Evolutionary conservation across 2,888 invertebrate species (phyloP), one percentile per base, ranked within the genome.

Genomic region (Himalopsyche tibetana): DNA sequence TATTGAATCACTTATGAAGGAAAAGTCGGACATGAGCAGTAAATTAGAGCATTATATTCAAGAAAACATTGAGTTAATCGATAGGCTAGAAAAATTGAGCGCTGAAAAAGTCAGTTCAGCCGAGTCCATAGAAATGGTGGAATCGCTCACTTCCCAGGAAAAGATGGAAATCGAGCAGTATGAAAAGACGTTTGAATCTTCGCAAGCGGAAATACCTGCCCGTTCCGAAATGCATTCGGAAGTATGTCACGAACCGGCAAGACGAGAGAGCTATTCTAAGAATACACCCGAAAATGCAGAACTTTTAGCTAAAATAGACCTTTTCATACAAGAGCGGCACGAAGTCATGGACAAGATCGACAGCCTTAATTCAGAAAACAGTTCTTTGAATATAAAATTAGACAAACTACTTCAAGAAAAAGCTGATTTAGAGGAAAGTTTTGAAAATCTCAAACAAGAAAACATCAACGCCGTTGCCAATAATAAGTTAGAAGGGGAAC

Each of bases 71-170:
- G 96, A 96, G 87, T 91, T 96, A 12, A 93, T 95, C 42, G 96
- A 95, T 89, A 96, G 95, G 91, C 91, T 96, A 55, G 95, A 96
- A 89, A 96, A 96, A 90, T 90, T 96, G 6, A 96, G 95, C 90
- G 93, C 94, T 28, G 95, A 95, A 90, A 96, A 96, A 90, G 95
- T 95, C 2, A 96, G 96, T 84, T 96, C 96, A 0, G 96, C 95
- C 5, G 96, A 96, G 91, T 96, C 96, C 82, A 96, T 96, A 83
- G 96, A 96, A 92, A 96, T 96, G 87, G 96, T 96, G 0, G 96
- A 96, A 90, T 93, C 95, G 17, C 92, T 96, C 87, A 95, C 95
- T 28, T 95, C 95, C 87, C 95, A 95, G 91, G 95, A 95, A 90
- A 95, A 95, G 90, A 90, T 95, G 80, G 95, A 96, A 90, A 92